These are phyloP conservation scores for Erpetoichthys calabaricus DNA, from an alignment of 2,797 vertebrate species.

Conservation along the genomic window DNA sequence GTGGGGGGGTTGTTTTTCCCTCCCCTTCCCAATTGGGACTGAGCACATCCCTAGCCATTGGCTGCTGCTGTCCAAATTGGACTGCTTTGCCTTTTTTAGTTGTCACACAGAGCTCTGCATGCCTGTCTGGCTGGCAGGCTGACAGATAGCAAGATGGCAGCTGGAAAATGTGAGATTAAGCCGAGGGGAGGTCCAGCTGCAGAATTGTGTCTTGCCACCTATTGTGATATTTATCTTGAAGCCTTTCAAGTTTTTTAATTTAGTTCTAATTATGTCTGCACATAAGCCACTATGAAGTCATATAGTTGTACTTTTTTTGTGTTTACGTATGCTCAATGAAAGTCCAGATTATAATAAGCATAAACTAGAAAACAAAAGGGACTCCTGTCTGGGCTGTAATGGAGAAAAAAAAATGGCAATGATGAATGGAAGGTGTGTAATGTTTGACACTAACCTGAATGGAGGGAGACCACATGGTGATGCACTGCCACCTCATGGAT, in stretches of 20 bases:
- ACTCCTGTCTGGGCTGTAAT: too few relatives aligned
- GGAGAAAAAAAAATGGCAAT: too few relatives aligned
- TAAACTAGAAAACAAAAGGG: too few relatives aligned
- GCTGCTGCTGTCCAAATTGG: constrained; percentile 72
- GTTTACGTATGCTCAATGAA: too few relatives aligned
- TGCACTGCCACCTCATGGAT: too few relatives aligned
- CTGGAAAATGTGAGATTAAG: constrained; percentile 70
- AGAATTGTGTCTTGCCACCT: constrained; percentile 24
- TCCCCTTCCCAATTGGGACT: constrained; percentile 43
- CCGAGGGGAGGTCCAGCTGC: constrained; percentile 16
- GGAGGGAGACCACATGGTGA: too few relatives aligned
- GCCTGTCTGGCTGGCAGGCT: constrained; percentile 66
- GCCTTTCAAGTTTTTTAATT: neutral
- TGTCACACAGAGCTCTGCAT: constrained; percentile 73
- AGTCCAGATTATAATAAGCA: too few relatives aligned
- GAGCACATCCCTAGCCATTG: constrained; percentile 59
- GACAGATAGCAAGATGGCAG: constrained; percentile 68
- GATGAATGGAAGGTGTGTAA: too few relatives aligned
- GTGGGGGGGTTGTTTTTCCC: constrained; percentile 17
- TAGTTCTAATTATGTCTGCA: neutral
- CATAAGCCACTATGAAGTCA: neutral
- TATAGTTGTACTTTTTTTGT: neutral
- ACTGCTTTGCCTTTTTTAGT: constrained; percentile 91
- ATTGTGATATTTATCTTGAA: neutral
- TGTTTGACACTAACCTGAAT: too few relatives aligned